Percentiles rank a stretch among this genome's conserved stretches.
phyloP scores from a whole-genome alignment of 2,888 invertebrate species.

The Smittia sp. region DNA sequence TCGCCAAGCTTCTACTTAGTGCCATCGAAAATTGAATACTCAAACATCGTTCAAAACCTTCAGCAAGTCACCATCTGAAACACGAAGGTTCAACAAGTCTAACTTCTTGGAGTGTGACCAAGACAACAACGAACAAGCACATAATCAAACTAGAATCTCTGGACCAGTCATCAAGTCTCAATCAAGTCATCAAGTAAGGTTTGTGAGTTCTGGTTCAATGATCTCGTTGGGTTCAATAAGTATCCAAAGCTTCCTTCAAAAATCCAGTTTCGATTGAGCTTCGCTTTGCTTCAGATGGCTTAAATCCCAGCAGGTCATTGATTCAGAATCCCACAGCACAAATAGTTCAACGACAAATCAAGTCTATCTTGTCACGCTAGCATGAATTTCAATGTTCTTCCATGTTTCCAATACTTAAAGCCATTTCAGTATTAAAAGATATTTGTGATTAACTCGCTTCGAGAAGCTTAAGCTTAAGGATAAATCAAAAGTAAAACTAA shows the following conservation, averaged over 20 bases:
- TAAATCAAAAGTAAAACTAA: not conserved
- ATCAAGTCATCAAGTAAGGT: too few relatives aligned
- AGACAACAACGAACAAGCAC: not conserved
- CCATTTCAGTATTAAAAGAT: conserved; percentile 8
- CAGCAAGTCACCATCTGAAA: conserved; percentile 68
- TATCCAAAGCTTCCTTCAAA: too few relatives aligned
- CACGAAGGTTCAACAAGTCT: not conserved
- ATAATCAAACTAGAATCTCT: too few relatives aligned
- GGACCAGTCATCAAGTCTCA: too few relatives aligned
- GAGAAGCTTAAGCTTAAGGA: not conserved
- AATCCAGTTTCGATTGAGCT: too few relatives aligned
- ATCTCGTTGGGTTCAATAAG: too few relatives aligned
- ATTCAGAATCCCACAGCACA: too few relatives aligned
- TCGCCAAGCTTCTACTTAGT: conserved; percentile 90
- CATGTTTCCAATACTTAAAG: not conserved
- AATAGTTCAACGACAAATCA: too few relatives aligned
- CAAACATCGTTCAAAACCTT: conserved; percentile 83
- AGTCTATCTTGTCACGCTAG: too few relatives aligned
- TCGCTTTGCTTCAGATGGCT: too few relatives aligned
- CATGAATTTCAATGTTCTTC: conserved; percentile 10
- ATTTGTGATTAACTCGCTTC: conserved; percentile 23
- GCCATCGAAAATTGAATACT: conserved; percentile 86
- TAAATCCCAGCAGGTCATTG: too few relatives aligned
- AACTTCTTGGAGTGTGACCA: not conserved
- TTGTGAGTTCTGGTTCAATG: too few relatives aligned